Conservation (phyloP, 2,113 vertebrate genomes). For the Trematocara variabile region DNA sequence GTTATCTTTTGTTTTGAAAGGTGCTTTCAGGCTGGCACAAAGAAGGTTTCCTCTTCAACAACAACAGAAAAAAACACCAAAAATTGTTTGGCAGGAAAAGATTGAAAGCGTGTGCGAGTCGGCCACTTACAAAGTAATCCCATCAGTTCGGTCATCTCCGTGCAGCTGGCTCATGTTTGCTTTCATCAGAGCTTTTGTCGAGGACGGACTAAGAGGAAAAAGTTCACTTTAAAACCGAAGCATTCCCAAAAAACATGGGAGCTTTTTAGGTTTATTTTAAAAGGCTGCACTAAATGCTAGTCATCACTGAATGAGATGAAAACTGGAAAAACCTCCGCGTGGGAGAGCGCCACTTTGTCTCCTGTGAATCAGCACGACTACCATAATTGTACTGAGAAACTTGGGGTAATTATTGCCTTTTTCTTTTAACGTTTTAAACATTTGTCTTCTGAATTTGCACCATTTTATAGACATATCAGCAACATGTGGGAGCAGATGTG, state of each 20-base stretch:
- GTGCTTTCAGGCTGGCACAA: slow-evolving; percentile 5
- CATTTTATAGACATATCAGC: slow-evolving; percentile 59
- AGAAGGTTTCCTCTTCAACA: not conserved
- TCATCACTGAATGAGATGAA: not conserved
- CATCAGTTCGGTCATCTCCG: not conserved
- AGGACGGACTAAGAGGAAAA: not conserved
- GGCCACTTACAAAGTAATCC: not conserved
- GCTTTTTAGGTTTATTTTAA: slow-evolving; percentile 8
- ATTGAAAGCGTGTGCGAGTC: not conserved
- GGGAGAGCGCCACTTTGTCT: not conserved
- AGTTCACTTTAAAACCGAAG: not conserved
- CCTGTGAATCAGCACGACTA: not conserved
- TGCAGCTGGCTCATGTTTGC: not conserved
- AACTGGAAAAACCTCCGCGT: slow-evolving; percentile 12
- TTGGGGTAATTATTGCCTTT: not conserved
- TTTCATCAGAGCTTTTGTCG: not conserved
- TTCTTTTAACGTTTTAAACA: not conserved
- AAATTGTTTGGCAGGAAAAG: slow-evolving; percentile 1
- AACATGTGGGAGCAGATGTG: not conserved
- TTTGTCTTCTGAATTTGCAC: slow-evolving; percentile 30
- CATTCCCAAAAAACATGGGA: not conserved
- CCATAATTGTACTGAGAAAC: slow-evolving; percentile 23
- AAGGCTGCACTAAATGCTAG: slow-evolving; percentile 1
- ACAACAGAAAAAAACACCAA: slow-evolving; percentile 16
- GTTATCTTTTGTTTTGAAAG: slow-evolving; percentile 8